Percentiles rank a stretch among this genome's conserved stretches.
Conservation (phyloP, 1,140 invertebrate genomes). For the Bicyclus anynana region DNA sequence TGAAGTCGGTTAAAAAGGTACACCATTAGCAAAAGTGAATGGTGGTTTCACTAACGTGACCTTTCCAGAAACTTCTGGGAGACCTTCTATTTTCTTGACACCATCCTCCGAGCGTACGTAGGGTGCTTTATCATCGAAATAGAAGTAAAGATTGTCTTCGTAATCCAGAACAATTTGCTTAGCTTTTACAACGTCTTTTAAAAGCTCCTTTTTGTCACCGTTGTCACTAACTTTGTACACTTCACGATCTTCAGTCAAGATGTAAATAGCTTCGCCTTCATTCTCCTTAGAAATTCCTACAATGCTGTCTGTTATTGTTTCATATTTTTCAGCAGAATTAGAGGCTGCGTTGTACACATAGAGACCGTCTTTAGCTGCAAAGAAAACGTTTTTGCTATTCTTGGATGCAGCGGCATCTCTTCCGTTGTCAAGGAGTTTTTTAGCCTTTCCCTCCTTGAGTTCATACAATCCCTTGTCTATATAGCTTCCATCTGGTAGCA, state of each 20-base stretch:
- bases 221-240: slow-evolving; percentile 47
- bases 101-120: slow-evolving; percentile 31
- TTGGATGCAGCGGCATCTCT: slow-evolving; percentile 36
- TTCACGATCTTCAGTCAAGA: slow-evolving; percentile 40
- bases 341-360: slow-evolving; percentile 40
- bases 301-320: slow-evolving; percentile 45
- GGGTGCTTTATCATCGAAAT: slow-evolving; percentile 34
- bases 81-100: slow-evolving; percentile 35
- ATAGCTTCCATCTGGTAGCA: slow-evolving; percentile 30
- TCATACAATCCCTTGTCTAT: slow-evolving; percentile 45
- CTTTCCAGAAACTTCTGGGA: slow-evolving; percentile 29
- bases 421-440: slow-evolving; percentile 48
- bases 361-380: slow-evolving; percentile 48
- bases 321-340: slow-evolving; percentile 46
- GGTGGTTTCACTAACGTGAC: slow-evolving; percentile 39
- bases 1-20: no score
- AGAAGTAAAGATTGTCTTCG: slow-evolving; percentile 47
- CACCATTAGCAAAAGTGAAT: slow-evolving; percentile 37
- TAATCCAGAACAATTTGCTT: slow-evolving; percentile 49
- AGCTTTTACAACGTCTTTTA: slow-evolving; percentile 36
- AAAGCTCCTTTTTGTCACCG: slow-evolving; percentile 45
- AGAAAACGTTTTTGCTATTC: slow-evolving; percentile 41
- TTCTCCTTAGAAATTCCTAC: slow-evolving; percentile 43
- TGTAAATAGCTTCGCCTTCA: slow-evolving; percentile 39
- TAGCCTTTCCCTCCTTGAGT: slow-evolving; percentile 30